These are phyloP conservation scores for Numenius arquata DNA, from an alignment of 2,113 vertebrate genomes.

Conservation along the genomic window DNA sequence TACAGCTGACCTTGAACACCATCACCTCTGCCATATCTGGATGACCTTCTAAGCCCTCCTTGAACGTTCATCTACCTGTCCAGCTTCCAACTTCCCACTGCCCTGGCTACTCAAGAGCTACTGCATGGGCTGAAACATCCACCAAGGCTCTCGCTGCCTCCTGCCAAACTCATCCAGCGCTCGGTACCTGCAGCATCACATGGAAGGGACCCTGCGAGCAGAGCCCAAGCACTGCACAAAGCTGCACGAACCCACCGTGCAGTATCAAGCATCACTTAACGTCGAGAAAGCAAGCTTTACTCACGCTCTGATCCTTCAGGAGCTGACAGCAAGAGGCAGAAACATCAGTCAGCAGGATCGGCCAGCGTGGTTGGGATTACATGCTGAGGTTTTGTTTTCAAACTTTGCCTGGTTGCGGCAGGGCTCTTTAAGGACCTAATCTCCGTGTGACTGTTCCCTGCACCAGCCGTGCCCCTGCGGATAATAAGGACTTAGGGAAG, in stretches of 20 bases:
- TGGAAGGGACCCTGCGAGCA: neutral
- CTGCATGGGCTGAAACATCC: neutral
- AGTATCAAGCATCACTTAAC: neutral
- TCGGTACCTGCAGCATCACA: neutral
- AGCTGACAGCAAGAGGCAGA: neutral
- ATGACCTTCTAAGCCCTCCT: neutral
- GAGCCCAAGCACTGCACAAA: neutral
- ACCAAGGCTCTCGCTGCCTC: neutral
- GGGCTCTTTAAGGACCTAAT: conserved; percentile 41
- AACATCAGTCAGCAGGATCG: rapidly evolving
- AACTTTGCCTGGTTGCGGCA: neutral
- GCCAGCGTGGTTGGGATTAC: neutral
- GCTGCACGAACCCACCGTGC: rapidly evolving
- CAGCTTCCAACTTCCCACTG: neutral
- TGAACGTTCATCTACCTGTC: neutral
- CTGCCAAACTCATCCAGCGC: neutral
- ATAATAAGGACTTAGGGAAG: neutral
- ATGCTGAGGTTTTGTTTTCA: neutral
- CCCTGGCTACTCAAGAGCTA: neutral
- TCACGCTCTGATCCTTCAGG: neutral
- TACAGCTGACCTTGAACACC: neutral
- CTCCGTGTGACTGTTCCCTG: conserved; percentile 38
- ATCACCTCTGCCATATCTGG: neutral
- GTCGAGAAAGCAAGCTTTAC: neutral
- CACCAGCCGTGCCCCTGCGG: neutral